phyloP scores from a whole-genome alignment of 2,888 invertebrate species.

The Margaritifera margaritifera region DNA sequence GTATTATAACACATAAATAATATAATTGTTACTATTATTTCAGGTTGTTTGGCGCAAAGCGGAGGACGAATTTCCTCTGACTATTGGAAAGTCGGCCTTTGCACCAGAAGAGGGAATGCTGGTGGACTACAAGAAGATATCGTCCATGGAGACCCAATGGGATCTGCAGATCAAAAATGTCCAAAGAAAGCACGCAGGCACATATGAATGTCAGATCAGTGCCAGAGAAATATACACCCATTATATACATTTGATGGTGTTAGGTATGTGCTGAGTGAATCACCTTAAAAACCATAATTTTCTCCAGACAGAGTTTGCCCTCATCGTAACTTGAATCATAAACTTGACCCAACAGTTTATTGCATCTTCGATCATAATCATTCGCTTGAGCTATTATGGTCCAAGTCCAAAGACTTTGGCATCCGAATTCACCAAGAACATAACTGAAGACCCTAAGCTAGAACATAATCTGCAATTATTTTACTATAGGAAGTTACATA shows the following conservation, averaged over 20 bases:
- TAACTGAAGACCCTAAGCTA: too few species aligned
- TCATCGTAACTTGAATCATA: too few species aligned
- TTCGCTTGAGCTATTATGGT: too few species aligned
- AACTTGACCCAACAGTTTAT: too few species aligned
- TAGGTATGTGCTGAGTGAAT: constrained; percentile 28
- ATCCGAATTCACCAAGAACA: too few species aligned
- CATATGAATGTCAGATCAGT: constrained; percentile 46
- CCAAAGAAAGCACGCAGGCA: constrained; percentile 26
- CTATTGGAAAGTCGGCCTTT: constrained; percentile 32
- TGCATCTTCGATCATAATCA: too few species aligned
- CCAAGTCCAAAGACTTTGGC: too few species aligned
- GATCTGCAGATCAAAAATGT: constrained; percentile 40
- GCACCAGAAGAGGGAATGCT: constrained; percentile 30
- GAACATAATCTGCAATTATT: too few species aligned
- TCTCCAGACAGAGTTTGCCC: too few species aligned
- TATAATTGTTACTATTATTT: constrained; percentile 1
- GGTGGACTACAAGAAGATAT: constrained; percentile 19
- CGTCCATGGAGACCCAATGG: constrained; percentile 27
- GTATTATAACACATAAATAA: too few species aligned
- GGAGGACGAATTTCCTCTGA: constrained; percentile 28
- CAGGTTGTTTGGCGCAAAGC: constrained; percentile 44
- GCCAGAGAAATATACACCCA: constrained; percentile 31
- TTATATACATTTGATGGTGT: constrained; percentile 32
- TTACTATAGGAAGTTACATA: too few species aligned
- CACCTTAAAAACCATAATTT: too few species aligned